Conservation (phyloP, 2,797 vertebrate species). For the Oceanodroma leucorhoa region DNA sequence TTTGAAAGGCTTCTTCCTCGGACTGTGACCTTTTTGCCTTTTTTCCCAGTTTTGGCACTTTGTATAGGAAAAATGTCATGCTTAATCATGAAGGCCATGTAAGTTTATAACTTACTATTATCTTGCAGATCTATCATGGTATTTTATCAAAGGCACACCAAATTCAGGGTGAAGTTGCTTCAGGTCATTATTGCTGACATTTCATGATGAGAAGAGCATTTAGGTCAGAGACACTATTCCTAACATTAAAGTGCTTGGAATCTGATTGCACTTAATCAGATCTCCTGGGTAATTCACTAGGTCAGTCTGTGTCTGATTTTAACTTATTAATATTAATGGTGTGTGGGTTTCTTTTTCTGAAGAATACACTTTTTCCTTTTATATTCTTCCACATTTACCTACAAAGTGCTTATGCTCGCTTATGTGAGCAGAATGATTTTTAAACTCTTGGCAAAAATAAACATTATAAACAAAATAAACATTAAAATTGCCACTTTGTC, state of each 20-base stretch:
- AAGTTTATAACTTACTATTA: slow-evolving; percentile 15
- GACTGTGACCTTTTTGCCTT: background rate
- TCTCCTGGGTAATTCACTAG: slow-evolving; percentile 27
- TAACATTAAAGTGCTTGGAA: slow-evolving; percentile 20
- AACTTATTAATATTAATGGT: slow-evolving; percentile 37
- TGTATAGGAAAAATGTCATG: slow-evolving; percentile 37
- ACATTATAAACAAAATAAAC: background rate
- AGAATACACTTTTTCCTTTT: background rate
- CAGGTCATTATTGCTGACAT: slow-evolving; percentile 50
- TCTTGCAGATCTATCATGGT: background rate
- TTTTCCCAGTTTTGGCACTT: slow-evolving; percentile 17
- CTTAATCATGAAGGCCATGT: slow-evolving; percentile 26
- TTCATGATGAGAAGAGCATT: slow-evolving; percentile 12
- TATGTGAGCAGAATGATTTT: background rate
- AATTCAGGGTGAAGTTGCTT: slow-evolving; percentile 47
- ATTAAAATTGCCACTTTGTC: background rate
- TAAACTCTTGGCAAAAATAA: background rate
- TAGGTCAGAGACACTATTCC: slow-evolving; percentile 32
- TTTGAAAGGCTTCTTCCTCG: slow-evolving; percentile 14
- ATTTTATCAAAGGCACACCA: slow-evolving; percentile 48
- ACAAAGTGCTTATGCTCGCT: background rate
- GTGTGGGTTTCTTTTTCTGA: background rate
- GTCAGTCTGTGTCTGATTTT: slow-evolving; percentile 32
- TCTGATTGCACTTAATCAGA: slow-evolving; percentile 44
- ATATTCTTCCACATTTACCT: background rate